Evolutionary conservation across 2,113 vertebrate species (phyloP), one percentile per base, ranked within the genome.

Genomic region (Thymallus thymallus): DNA sequence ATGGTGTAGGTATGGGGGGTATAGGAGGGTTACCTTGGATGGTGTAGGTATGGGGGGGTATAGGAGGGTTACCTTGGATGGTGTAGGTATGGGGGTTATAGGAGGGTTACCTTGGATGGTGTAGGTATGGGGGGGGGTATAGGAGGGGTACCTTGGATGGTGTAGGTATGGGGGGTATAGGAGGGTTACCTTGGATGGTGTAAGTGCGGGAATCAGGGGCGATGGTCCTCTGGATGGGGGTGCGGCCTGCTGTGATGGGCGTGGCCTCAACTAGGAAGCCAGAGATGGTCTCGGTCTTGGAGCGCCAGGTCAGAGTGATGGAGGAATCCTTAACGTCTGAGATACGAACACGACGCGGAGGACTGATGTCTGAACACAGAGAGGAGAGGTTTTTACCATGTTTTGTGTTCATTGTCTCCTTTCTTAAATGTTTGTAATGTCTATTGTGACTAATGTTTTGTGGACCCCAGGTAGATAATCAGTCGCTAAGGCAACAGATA

Each of bases 251-350:
- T 71, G 77, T 6, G 86, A 75, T 90, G 72, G 93, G 90, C 0
- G 94, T 56, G 2, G 92, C 95, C 63, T 98, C 95, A 2, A 99
- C 88, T 46, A 96, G 93, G 93, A 98, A 99, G 73, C 97, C 96
- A 0, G 96, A 95, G 85, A 98, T 96, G 0, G 93, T 91, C 75
- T 98, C 95, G 0, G 92, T 94, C 92, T 98, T 99, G 60, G 95
- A 94, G 75, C 96, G 93, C 97, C 98, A 99, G 51, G 90, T 96
- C 29, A 99, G 93, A 30, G 94, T 96, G 88, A 98, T 94, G 85
- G 95, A 93, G 1, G 95, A 95, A 82, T 98, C 98, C 0, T 96
- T 98, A 9, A 94, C 89, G 24, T 96, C 94, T 0, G 92, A 90
- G 85, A 99, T 94, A 0, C 96, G 95, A 1, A 96, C 94, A 6